Evolutionary conservation across 2,888 invertebrate genomes (phyloP).

Genomic region (Axea sp.): DNA sequence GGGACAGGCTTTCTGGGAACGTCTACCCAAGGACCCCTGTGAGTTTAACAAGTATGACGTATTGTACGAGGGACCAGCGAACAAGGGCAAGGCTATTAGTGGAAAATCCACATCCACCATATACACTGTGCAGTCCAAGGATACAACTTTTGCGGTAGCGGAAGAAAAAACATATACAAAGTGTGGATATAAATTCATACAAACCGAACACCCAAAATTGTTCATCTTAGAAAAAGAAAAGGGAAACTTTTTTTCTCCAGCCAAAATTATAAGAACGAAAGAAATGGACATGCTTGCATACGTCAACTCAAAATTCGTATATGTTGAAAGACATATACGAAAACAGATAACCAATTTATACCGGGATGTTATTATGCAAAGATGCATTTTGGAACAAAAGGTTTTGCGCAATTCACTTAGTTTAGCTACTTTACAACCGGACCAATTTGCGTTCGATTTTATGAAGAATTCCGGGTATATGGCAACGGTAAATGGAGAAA

Average conservation of each 20-base stretch:
- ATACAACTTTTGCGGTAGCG: background rate
- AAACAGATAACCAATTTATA: background rate
- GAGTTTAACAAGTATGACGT: conserved; percentile 41
- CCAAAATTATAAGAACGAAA: background rate
- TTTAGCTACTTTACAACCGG: too few species aligned
- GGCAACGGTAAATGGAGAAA: too few species aligned
- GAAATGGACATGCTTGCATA: background rate
- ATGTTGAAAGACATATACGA: background rate
- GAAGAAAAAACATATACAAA: background rate
- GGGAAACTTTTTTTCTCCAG: background rate
- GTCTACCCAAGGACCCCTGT: conserved; percentile 20
- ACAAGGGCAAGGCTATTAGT: too few species aligned
- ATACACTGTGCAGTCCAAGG: background rate
- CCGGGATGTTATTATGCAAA: background rate
- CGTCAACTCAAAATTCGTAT: background rate
- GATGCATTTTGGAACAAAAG: too few species aligned
- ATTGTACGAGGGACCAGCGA: conserved; percentile 55
- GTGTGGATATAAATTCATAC: background rate
- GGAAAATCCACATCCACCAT: too few species aligned
- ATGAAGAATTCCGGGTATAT: too few species aligned
- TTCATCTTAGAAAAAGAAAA: background rate
- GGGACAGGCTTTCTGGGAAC: conserved; percentile 39
- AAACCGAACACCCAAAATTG: background rate
- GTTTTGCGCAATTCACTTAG: too few species aligned
- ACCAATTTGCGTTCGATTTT: too few species aligned